A percentile compares a stretch with the other conserved stretches of the same genome.
Evolutionary conservation across 2,797 vertebrate genomes (phyloP).

Genomic region (Arrhamphus sclerolepis): DNA sequence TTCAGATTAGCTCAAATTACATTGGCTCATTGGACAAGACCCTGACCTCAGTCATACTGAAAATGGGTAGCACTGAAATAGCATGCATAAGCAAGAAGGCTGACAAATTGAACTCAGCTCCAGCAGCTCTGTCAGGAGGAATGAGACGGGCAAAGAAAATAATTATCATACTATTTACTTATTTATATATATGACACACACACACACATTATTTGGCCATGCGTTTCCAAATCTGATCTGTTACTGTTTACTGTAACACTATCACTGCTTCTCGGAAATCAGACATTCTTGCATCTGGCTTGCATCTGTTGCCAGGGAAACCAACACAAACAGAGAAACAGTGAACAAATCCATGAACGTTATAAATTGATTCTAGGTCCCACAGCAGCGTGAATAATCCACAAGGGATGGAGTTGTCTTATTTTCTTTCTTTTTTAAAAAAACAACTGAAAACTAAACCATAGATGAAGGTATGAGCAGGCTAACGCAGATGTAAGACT

Average conservation of each 20-base stretch:
- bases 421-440: constrained; percentile 1
- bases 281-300: constrained; percentile 60
- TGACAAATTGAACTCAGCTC: too few species aligned
- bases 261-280: constrained; percentile 45
- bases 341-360: constrained; percentile 31
- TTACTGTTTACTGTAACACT: constrained; percentile 26
- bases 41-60: too few species aligned
- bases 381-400: constrained; percentile 21
- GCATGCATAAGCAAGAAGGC: too few species aligned
- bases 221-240: constrained; percentile 26
- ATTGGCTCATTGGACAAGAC: too few species aligned
- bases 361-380: constrained; percentile 38
- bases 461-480: constrained; percentile 9
- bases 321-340: constrained; percentile 51
- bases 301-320: constrained; percentile 58
- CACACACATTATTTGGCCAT: too few species aligned
- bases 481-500: constrained; percentile 26
- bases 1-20: too few species aligned
- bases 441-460: constrained; percentile 10
- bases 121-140: too few species aligned
- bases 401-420: constrained; percentile 30
- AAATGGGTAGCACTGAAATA: too few species aligned
- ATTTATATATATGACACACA: too few species aligned
- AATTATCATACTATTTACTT: too few species aligned
- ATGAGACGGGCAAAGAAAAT: background rate